Evolutionary conservation across 2,888 invertebrate species (phyloP).

Genomic region (Drosophila suboccidentalis): DNA sequence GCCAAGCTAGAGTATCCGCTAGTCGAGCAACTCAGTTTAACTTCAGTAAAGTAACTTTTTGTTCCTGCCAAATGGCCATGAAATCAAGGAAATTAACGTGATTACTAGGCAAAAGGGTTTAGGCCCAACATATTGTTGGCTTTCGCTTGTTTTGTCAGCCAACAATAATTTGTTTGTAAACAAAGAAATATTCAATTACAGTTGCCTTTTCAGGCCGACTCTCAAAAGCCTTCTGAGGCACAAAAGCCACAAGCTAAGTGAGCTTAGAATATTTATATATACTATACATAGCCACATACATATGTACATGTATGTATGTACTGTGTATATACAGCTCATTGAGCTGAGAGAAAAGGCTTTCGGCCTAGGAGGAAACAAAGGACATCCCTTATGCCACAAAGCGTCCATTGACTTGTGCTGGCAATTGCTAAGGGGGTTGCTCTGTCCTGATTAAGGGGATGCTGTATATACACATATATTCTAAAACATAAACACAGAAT

Average conservation of each 20-base stretch:
- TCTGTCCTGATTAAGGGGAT: background rate
- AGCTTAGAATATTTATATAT: slow-evolving; percentile 40
- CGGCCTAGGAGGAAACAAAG: slow-evolving; percentile 44
- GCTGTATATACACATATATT: slow-evolving; percentile 6
- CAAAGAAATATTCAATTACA: slow-evolving; percentile 75
- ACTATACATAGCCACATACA: background rate
- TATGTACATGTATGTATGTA: slow-evolving; percentile 18
- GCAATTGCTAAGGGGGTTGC: slow-evolving; percentile 3
- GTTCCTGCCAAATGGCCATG: slow-evolving; percentile 9
- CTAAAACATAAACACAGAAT: slow-evolving; percentile 11
- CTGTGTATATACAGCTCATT: slow-evolving; percentile 21
- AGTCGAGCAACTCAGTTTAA: background rate
- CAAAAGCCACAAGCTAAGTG: slow-evolving; percentile 62
- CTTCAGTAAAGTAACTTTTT: background rate
- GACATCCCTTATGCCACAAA: slow-evolving; percentile 31
- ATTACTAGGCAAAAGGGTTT: slow-evolving; percentile 37
- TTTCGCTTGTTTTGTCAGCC: slow-evolving; percentile 50
- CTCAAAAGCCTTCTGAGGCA: slow-evolving; percentile 52
- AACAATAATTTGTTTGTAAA: slow-evolving; percentile 75
- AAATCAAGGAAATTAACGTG: slow-evolving; percentile 48
- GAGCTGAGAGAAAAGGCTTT: slow-evolving; percentile 26
- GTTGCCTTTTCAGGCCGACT: slow-evolving; percentile 44
- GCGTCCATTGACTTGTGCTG: slow-evolving; percentile 31
- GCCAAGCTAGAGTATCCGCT: background rate
- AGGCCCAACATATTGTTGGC: slow-evolving; percentile 41